Evolutionary conservation across 2,888 invertebrate species (phyloP).

Genomic region (Macroteleia sp.): DNA sequence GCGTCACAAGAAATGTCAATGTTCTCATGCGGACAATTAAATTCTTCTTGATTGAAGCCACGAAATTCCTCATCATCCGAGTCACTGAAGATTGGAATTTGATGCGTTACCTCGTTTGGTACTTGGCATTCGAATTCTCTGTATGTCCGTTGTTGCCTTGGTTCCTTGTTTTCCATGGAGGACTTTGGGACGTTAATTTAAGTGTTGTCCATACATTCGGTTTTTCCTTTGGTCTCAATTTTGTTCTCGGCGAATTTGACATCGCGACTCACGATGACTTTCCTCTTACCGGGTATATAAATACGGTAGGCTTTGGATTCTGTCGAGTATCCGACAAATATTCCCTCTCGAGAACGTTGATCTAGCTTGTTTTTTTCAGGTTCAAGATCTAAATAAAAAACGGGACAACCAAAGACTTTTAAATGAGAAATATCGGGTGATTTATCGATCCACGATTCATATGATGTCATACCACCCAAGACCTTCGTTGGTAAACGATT

Average conservation of each 20-base stretch:
- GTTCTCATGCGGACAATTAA: too few relatives aligned
- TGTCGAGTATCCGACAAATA: constrained; percentile 6
- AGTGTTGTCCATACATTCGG: not conserved
- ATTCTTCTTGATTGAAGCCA: too few relatives aligned
- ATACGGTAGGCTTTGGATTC: constrained; percentile 14
- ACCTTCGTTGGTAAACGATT: constrained; percentile 1
- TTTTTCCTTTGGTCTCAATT: too few relatives aligned
- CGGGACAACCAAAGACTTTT: not conserved
- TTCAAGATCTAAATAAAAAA: not conserved
- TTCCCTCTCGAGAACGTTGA: not conserved
- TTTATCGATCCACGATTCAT: constrained; percentile 3
- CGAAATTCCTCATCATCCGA: too few relatives aligned
- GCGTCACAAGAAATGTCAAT: too few relatives aligned
- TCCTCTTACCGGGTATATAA: not conserved
- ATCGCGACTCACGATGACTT: constrained; percentile 4
- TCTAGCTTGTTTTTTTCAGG: not conserved
- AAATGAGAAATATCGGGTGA: not conserved
- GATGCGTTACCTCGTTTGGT: too few relatives aligned
- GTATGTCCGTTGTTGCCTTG: not conserved
- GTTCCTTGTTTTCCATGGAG: not conserved
- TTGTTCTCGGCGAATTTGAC: not conserved
- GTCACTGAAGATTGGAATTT: too few relatives aligned
- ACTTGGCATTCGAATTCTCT: too few relatives aligned
- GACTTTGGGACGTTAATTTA: not conserved
- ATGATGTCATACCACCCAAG: not conserved